Percentiles rank a stretch among this genome's conserved stretches.
Evolutionary conservation across 2,888 invertebrate genomes (phyloP).

Genomic region (Dromius quadrimaculatus): DNA sequence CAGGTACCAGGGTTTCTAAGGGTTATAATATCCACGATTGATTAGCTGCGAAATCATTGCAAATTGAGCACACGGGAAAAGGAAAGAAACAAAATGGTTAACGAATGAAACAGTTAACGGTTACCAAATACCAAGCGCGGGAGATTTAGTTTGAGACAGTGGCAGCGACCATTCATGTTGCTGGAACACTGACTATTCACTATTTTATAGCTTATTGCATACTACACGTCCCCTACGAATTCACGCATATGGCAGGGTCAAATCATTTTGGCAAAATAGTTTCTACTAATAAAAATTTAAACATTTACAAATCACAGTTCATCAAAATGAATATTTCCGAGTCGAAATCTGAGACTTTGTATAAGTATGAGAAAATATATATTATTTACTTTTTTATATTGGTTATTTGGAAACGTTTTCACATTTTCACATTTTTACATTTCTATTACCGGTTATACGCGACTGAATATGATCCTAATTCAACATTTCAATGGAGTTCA

Average conservation of each 20-base stretch:
- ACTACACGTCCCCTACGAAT: conserved; percentile 62
- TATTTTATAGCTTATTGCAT: conserved; percentile 62
- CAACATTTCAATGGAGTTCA: conserved; percentile 10
- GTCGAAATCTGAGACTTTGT: conserved; percentile 51
- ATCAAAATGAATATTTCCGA: conserved; percentile 51
- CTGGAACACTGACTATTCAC: conserved; percentile 42
- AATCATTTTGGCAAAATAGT: conserved; percentile 61
- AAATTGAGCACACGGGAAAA: conserved; percentile 35
- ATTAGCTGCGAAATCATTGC: conserved; percentile 32
- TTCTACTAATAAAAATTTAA: conserved; percentile 61
- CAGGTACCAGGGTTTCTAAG: conserved; percentile 53
- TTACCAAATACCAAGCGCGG: conserved; percentile 1
- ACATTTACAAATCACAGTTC: conserved; percentile 60
- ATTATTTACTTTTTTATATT: conserved; percentile 51
- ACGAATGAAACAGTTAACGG: conserved; percentile 13
- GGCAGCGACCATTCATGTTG: background rate
- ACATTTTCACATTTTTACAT: conserved; percentile 28
- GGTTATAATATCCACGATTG: conserved; percentile 31
- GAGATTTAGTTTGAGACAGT: background rate
- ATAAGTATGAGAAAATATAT: conserved; percentile 51
- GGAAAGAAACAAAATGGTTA: conserved; percentile 16
- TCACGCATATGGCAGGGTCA: conserved; percentile 56
- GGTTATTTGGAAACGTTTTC: conserved; percentile 39
- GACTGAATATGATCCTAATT: background rate
- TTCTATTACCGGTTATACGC: conserved; percentile 4